Evolutionary conservation across 2,113 vertebrate genomes (phyloP), one percentile per base, ranked within the genome.

Genomic region (Hyla sarda): DNA sequence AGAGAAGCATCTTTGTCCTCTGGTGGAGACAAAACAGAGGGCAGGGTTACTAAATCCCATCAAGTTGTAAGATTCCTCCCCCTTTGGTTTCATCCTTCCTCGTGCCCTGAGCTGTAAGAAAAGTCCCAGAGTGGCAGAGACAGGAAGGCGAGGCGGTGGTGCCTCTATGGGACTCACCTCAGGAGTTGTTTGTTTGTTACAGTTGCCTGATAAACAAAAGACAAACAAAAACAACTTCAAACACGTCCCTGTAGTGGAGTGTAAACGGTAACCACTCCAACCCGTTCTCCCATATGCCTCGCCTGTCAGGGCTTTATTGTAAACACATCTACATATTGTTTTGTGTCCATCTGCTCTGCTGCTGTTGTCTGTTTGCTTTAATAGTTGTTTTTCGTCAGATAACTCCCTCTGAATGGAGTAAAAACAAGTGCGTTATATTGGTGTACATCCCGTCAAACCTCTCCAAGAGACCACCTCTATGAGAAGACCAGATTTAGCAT

Each of bases 261-360:
- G 67, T 10, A 17, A 67, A 28, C 56, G 54, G 52, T 28, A 48
- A 47, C 62, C 30, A 41, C 72, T 37, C 56, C 19, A 41, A 52
- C 62, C 67, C 77, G 56, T 58, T 72, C 48, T 80, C 48, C 83
- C 84, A 86, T 80, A 86, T 80, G 84, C 76, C 67, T 79, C 16
- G 30, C 12, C 75, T 76, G 62, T 80, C 67, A 25, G 62, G 62
- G 75, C 69, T 72, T 45, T 34, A n/a, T 58, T 41, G 48, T 86
- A 86, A 71, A 80, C 84, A 86, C 34, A 80, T 80, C 84, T 25
- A 28, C 75, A 71, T 79, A 72, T 69, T 72, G 84, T 80, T 79
- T 80, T 65, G 67, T 79, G 84, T 86, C 84, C 74, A 80, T 86
- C 76, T 86, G 84, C 76, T 80, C 62, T 41, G 62, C 73, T 65